Evolutionary conservation across 2,888 invertebrate species (phyloP).

Genomic region (Ametastegia equiseti): DNA sequence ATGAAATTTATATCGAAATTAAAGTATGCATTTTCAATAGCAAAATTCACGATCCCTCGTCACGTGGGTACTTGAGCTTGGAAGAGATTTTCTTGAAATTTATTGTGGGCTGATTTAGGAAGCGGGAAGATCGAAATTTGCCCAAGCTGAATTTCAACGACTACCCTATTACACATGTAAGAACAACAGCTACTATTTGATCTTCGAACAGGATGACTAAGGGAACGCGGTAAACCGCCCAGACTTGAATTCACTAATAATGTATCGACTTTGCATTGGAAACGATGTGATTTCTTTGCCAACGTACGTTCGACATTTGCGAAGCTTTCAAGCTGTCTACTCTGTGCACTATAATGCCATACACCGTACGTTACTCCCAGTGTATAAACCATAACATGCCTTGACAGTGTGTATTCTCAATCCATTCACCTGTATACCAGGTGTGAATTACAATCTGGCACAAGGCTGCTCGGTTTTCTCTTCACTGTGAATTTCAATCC

Average conservation of each 20-base stretch:
- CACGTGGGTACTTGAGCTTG: too few relatives aligned
- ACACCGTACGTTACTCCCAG: neutral
- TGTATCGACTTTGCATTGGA: conserved; percentile 14
- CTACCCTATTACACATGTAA: too few relatives aligned
- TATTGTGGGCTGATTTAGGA: too few relatives aligned
- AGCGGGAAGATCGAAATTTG: too few relatives aligned
- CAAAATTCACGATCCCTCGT: too few relatives aligned
- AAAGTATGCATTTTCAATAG: too few relatives aligned
- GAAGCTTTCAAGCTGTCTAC: conserved; percentile 39
- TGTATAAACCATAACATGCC: conserved; percentile 4
- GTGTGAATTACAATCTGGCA: neutral
- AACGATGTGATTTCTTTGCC: conserved; percentile 43
- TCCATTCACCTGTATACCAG: too few relatives aligned
- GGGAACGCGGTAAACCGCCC: neutral
- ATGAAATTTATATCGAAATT: too few relatives aligned
- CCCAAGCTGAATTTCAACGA: too few relatives aligned
- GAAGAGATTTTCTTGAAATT: too few relatives aligned
- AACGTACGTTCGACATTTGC: conserved; percentile 21
- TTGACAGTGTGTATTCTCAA: neutral
- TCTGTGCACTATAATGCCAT: neutral
- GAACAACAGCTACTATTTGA: conserved; percentile 5
- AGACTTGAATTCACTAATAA: conserved; percentile 33
- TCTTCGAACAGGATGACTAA: neutral
- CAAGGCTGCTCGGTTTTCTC: too few relatives aligned
- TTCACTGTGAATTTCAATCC: too few relatives aligned